Percentiles rank a stretch among this genome's conserved stretches.
Conservation (phyloP, 2,888 invertebrate genomes). For the Harmothoe impar region DNA sequence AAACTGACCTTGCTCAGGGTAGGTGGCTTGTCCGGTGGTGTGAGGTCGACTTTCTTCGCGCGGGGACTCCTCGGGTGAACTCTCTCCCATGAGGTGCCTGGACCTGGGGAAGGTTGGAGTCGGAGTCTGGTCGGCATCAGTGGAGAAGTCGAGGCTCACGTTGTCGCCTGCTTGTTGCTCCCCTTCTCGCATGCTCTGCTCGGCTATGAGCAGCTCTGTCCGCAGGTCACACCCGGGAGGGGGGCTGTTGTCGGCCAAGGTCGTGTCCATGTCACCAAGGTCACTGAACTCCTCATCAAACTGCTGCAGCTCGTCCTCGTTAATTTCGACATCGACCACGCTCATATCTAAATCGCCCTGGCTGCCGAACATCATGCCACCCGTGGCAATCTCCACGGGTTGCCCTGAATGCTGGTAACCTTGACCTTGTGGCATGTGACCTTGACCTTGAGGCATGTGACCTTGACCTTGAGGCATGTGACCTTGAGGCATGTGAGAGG, state of each 20-base stretch:
- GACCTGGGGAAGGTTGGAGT: conserved; percentile 19
- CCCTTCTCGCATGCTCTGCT: conserved; percentile 7
- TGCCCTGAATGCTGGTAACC: background rate
- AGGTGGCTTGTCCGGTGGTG: conserved; percentile 7
- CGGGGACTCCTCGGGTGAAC: background rate
- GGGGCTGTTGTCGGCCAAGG: conserved; percentile 24
- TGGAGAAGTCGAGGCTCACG: background rate
- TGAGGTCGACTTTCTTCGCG: background rate
- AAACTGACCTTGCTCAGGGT: background rate
- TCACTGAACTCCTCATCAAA: conserved; percentile 78
- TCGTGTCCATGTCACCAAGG: conserved; percentile 67
- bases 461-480: too few relatives aligned
- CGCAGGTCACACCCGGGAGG: background rate
- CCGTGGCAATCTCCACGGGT: conserved; percentile 30
- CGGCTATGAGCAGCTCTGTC: conserved; percentile 35
- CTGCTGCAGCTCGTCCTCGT: conserved; percentile 74
- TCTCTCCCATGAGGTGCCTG: background rate
- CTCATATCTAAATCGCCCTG: conserved; percentile 60
- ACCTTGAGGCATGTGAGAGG: background rate
- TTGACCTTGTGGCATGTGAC: background rate
- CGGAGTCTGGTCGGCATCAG: background rate
- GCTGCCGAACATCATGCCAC: conserved; percentile 25
- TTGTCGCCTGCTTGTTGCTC: background rate
- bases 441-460: too few relatives aligned
- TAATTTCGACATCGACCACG: conserved; percentile 67